Evolutionary conservation across 2,113 vertebrate species (phyloP).

Genomic region (Chitala chitala): DNA sequence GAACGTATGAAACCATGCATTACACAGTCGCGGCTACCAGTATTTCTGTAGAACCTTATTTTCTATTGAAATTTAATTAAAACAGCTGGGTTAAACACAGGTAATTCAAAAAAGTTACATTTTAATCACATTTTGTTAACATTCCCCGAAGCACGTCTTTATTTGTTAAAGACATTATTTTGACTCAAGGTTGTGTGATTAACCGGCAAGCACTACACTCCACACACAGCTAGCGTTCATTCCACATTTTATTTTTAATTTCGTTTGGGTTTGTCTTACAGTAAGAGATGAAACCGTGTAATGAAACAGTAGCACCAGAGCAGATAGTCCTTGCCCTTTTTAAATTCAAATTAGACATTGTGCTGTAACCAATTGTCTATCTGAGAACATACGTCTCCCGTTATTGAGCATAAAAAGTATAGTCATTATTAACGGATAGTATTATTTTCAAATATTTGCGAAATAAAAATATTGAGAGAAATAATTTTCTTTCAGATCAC

Average conservation of each 20-base stretch:
- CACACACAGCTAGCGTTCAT: conserved; percentile 60
- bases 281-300: conserved; percentile 53
- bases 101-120: conserved; percentile 5
- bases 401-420: conserved; percentile 52
- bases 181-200: neutral
- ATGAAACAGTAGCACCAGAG: conserved; percentile 69
- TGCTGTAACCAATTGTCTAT: conserved; percentile 58
- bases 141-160: neutral
- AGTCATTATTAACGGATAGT: no score
- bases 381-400: conserved; percentile 44
- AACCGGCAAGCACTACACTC: conserved; percentile 52
- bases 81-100: conserved; percentile 30
- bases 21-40: no score
- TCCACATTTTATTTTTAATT: conserved; percentile 62
- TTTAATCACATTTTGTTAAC: conserved; percentile 29
- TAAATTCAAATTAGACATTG: conserved; percentile 58
- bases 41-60: no score
- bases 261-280: conserved; percentile 53
- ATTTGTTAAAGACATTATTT: neutral
- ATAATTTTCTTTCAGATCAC: conserved; percentile 56
- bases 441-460: conserved; percentile 49
- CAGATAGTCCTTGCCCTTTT: conserved; percentile 55
- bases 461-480: conserved; percentile 41
- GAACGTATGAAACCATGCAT: no score
- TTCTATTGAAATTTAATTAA: conserved; percentile 50